Base-by-base conservation (phyloP, 2,797 vertebrate genomes). In the Diplodus sargus region DNA sequence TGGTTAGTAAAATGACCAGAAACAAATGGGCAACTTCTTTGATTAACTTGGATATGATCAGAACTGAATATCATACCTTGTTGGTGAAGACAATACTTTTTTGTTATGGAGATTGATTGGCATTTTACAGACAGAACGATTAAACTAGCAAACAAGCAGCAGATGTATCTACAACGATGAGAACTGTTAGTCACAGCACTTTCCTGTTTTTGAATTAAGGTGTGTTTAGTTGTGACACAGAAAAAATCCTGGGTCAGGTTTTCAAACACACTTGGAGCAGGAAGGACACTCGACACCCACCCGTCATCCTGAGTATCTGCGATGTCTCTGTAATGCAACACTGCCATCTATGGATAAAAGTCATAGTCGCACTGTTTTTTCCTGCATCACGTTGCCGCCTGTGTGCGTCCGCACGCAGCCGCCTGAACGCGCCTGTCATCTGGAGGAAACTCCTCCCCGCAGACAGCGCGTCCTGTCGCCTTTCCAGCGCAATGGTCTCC, bases 401-500 rank as follows among this genome's bases (percentile, higher is more conserved):
- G 78, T 81, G 74, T 76, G 89, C 90, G 90, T 91, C 70, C 81
- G 52, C 83, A 89, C 89, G 93, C 91, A 57, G 90, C 88, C 89
- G 95, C 95, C 93, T 82, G 91, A 92, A 93, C 89, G 89, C 90
- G 92, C 91, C 94, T 95, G 95, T 96, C 95, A 94, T 93, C 92
- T 95, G 94, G 94, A 94, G 94, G 91, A 87, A 93, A 94, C 94
- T 95, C 95, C 95, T 96, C 95, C 95, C 93, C 75, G 83, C 94
- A 91, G 90, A 92, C 90, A 91, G 86, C 91, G 89, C 91, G 92
- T 94, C 87, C 91, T 75, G 89, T 93, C 89, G 92, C 93, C 92
- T 89, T 82, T 88, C 94, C 92, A 92, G 93, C 96, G 96, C 96
- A 95, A 99, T 99, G 98, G 98, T 99, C 92, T 99, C 98, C 91